phyloP scores from a whole-genome alignment of 37 sponge, comb jelly and placozoan genomes.

The Geodia barretti region DNA sequence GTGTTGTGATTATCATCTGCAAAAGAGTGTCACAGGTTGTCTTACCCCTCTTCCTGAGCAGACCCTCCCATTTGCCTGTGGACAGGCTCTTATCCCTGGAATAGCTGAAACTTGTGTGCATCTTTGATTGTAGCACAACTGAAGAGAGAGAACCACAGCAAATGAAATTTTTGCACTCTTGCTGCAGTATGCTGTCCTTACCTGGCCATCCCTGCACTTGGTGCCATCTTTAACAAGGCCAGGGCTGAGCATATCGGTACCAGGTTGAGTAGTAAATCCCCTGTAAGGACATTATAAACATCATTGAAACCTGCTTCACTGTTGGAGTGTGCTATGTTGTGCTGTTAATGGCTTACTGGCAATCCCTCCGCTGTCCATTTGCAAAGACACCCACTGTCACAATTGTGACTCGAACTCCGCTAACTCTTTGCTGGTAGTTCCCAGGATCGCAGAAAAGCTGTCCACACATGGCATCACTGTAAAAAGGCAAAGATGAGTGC shows the following conservation, averaged over 20 bases:
- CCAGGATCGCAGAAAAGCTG: background rate
- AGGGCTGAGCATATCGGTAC: slow-evolving; percentile 13
- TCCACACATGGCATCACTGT: slow-evolving; percentile 6
- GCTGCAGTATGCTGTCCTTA: background rate
- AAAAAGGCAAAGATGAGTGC: background rate
- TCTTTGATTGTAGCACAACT: background rate
- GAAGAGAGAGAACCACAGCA: background rate
- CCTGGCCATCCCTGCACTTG: slow-evolving; percentile 1
- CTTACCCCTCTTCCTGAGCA: slow-evolving; percentile 12
- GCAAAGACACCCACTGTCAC: background rate
- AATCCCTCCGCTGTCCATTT: background rate
- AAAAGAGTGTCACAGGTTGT: too few species aligned
- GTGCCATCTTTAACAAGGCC: slow-evolving; percentile 21
- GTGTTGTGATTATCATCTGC: too few species aligned
- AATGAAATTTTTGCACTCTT: background rate
- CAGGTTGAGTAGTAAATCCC: slow-evolving; percentile 11
- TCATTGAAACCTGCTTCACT: background rate
- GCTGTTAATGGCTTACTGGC: background rate
- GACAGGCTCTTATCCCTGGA: background rate
- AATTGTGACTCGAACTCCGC: background rate
- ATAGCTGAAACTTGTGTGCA: background rate
- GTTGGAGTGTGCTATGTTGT: too few species aligned
- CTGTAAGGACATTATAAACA: background rate
- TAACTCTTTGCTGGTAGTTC: background rate
- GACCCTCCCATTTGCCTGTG: background rate